Conservation (phyloP, 2,888 invertebrate genomes). For the Scaptomyza reducta region DNA sequence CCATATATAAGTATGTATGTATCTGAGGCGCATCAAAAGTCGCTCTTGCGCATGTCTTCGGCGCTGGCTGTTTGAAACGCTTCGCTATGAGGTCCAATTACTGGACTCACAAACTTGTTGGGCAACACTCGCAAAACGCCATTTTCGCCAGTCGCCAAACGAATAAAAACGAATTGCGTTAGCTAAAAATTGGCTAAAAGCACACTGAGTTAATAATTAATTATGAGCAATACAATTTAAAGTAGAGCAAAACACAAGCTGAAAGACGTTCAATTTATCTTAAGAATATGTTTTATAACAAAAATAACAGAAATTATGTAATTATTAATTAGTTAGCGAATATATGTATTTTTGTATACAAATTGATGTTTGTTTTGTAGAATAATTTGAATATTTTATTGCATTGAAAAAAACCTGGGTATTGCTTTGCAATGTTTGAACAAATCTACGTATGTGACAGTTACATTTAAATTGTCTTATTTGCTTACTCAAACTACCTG, state of each 20-base stretch:
- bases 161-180: constrained; percentile 68
- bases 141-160: constrained; percentile 59
- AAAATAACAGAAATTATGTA: no score
- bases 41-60: constrained; percentile 78
- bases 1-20: constrained; percentile 46
- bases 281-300: neutral
- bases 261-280: neutral
- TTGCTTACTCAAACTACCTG: no score
- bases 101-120: constrained; percentile 4
- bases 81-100: constrained; percentile 14
- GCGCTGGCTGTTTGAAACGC: constrained; percentile 55
- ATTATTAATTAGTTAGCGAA: no score
- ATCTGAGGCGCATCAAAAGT: constrained; percentile 60
- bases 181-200: constrained; percentile 14
- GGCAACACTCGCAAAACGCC: constrained; percentile 58
- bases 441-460: no score
- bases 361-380: no score
- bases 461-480: no score
- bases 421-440: no score
- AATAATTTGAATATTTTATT: neutral
- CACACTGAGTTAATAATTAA: constrained; percentile 11
- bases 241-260: neutral
- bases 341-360: no score
- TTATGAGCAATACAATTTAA: constrained; percentile 10
- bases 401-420: no score